Conservation (phyloP, 2,888 invertebrate species). For the Hermodice carunculata region DNA sequence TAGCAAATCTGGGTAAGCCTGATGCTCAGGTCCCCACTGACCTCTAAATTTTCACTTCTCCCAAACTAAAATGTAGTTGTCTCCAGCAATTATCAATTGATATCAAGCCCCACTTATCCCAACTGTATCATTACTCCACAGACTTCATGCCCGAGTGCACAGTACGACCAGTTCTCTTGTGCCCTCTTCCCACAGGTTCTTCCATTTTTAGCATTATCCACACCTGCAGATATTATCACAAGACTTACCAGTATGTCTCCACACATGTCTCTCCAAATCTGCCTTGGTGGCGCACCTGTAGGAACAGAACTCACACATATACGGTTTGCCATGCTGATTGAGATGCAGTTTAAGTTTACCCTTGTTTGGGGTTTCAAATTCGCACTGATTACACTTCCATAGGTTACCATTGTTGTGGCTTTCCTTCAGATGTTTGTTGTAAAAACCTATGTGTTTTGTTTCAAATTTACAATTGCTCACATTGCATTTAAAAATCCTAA, state of each 20-base stretch:
- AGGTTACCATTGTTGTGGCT: not conserved
- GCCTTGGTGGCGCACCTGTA: not conserved
- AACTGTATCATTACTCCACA: too few relatives aligned
- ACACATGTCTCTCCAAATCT: conserved; percentile 7
- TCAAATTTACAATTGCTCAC: not conserved
- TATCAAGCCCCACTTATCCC: too few relatives aligned
- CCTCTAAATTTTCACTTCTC: too few relatives aligned
- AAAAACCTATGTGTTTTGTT: conserved; percentile 12
- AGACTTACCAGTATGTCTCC: conserved; percentile 8
- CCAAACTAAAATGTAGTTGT: too few relatives aligned
- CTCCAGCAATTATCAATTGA: too few relatives aligned
- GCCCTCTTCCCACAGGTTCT: too few relatives aligned
- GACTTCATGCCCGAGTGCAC: too few relatives aligned
- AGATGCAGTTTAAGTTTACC: not conserved
- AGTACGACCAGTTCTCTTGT: too few relatives aligned
- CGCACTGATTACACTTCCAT: conserved; percentile 6
- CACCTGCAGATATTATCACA: too few relatives aligned
- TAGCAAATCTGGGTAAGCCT: too few relatives aligned
- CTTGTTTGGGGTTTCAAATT: not conserved
- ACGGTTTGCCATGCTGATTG: conserved; percentile 11
- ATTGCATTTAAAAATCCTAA: not conserved
- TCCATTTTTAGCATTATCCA: too few relatives aligned
- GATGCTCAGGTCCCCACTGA: too few relatives aligned
- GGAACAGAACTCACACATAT: conserved; percentile 15
- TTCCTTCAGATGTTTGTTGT: conserved; percentile 2